These are phyloP conservation scores for Lepidostoma basale DNA, from an alignment of 1,140 invertebrate genomes.

Conservation along the genomic window DNA sequence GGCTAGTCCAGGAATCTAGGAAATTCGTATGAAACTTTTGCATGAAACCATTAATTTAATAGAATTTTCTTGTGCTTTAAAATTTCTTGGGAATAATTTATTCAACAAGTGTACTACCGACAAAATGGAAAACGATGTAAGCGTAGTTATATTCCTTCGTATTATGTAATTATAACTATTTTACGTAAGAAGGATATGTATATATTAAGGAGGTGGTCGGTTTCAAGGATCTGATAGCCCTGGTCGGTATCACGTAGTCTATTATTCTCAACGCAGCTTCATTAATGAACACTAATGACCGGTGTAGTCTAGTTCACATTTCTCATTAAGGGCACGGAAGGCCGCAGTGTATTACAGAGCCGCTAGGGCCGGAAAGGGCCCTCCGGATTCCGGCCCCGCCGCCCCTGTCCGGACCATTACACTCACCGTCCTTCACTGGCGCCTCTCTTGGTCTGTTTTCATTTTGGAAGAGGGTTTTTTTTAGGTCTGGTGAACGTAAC, in stretches of 20 bases:
- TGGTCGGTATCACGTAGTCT: neutral
- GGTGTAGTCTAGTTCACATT: constrained; percentile 2
- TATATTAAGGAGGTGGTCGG: neutral
- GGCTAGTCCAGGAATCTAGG: no score
- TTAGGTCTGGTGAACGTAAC: no score
- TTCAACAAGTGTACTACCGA: no score
- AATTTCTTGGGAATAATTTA: no score
- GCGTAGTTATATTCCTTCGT: no score
- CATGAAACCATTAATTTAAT: no score
- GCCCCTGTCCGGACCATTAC: constrained; percentile 44
- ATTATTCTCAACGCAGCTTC: constrained; percentile 12
- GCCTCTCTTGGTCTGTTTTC: constrained; percentile 14
- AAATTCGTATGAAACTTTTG: no score
- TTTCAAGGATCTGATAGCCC: neutral
- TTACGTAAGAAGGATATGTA: neutral
- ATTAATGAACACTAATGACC: constrained; percentile 13
- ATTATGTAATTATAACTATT: no score
- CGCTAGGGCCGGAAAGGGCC: neutral
- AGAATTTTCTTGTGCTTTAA: no score
- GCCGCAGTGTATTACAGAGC: neutral
- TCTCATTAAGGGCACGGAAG: constrained; percentile 9
- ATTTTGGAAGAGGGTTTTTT: constrained; percentile 22
- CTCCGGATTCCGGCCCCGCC: constrained; percentile 36
- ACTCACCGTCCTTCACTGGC: constrained; percentile 34
- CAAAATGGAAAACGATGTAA: no score